Evolutionary conservation across 1,140 invertebrate species (phyloP).

Genomic region (Globodera ellingtonae): DNA sequence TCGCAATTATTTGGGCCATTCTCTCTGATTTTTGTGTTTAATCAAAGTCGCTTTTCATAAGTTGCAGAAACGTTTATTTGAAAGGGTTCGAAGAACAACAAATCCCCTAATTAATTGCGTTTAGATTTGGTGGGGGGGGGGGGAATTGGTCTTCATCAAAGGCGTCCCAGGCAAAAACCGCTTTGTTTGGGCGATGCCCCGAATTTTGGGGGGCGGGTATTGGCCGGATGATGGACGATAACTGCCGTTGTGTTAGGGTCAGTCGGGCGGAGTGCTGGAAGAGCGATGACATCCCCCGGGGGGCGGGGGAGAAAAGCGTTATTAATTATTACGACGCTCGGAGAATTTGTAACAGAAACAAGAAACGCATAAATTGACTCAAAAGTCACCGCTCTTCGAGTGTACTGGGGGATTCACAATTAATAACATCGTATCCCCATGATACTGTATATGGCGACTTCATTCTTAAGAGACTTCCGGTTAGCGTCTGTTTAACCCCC

Average conservation of each 20-base stretch:
- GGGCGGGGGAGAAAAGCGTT: too few relatives aligned
- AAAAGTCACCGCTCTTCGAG: too few relatives aligned
- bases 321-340: background rate
- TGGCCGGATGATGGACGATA: background rate
- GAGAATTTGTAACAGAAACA: background rate
- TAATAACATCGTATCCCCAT: background rate
- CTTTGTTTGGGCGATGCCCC: too few relatives aligned
- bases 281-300: background rate
- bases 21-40: background rate
- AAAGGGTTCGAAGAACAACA: too few relatives aligned
- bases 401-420: too few relatives aligned
- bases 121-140: too few relatives aligned
- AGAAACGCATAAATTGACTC: background rate
- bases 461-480: background rate
- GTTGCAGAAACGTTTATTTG: too few relatives aligned
- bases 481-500: background rate
- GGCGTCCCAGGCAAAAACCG: background rate
- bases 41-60: too few relatives aligned
- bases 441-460: background rate
- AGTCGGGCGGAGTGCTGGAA: background rate
- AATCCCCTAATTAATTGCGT: too few relatives aligned
- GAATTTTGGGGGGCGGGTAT: background rate
- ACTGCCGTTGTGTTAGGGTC: background rate
- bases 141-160: background rate
- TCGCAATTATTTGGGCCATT: background rate